Conservation (phyloP, 2,797 vertebrate genomes). For the Atherinosoma microstoma region DNA sequence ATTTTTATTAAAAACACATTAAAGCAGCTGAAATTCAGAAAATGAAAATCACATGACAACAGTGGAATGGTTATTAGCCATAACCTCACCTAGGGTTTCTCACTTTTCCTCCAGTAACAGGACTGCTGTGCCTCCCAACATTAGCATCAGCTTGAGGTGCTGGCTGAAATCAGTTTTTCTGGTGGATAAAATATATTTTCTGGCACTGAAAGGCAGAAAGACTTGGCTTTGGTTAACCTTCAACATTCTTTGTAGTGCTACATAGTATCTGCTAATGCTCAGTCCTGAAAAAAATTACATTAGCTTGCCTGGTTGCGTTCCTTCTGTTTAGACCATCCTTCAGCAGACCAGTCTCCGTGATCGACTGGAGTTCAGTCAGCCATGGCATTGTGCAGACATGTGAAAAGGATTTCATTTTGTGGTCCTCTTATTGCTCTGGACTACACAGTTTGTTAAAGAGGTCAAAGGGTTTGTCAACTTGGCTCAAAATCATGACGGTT, state of each 20-base stretch:
- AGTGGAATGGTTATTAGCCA: background rate
- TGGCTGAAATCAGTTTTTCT: background rate
- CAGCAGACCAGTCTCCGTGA: background rate
- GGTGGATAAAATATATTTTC: background rate
- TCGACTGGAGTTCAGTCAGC: constrained; percentile 5
- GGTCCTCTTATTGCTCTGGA: background rate
- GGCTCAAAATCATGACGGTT: background rate
- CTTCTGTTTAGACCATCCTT: background rate
- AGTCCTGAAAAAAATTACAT: constrained; percentile 6
- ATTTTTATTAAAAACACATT: background rate
- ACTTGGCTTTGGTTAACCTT: background rate
- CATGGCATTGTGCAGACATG: constrained; percentile 10
- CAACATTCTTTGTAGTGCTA: background rate
- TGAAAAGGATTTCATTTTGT: constrained; percentile 9
- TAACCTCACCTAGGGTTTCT: background rate
- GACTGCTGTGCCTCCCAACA: background rate
- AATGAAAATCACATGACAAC: background rate
- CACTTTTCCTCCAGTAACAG: background rate
- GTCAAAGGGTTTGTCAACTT: constrained; percentile 5
- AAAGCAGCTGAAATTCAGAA: background rate
- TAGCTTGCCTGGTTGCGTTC: constrained; percentile 7
- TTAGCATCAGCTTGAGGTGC: background rate
- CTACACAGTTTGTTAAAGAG: background rate
- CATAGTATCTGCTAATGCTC: background rate
- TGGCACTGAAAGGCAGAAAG: background rate